Base-by-base conservation (phyloP, 2,113 vertebrate species). In the Micronycteris hirsuta region DNA sequence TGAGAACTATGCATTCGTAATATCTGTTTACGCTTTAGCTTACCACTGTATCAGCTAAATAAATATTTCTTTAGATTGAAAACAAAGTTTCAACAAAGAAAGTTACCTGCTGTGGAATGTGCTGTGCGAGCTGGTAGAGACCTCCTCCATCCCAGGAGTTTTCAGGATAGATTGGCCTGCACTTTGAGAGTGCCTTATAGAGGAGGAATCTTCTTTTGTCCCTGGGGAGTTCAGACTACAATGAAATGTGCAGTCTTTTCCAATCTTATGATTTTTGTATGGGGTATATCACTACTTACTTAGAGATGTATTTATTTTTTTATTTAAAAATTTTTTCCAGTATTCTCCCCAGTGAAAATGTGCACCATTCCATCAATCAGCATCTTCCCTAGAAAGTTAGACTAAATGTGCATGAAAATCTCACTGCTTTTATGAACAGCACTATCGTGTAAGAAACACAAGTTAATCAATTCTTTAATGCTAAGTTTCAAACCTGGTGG, bases 381-480 rank as follows among this genome's bases (percentile, higher is more conserved):
- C 17, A 65, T 26, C 33, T 20, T 54, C 13, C 71, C 7, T 56
- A 82, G 47, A 82, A 87, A n/a, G 0, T 82, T 91, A 45, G 19
- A 41, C 16, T 58, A 24, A 28, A 63, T 28, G 1, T 24, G 49
- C n/a, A 33, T 54, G 33, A 83, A 65, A 77, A 58, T 41, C 5
- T 10, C 52, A 38, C 13, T 70, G 56, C 0, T 80, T 91, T 86
- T 87, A 36, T 65, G 58, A 49, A 63, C 28, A 70, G 3, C 11
- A 31, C 12, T 65, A 9, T 45, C 11, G 43, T 33, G 4, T 58
- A 82, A 84, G 68, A 47, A 96, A 31, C 31, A 74, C 26, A 86
- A 89, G 13, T n/a, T 36, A 86, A 68, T 73, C 31, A 78, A 1
- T 49, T 73, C 7, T 93, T 92, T 92, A 45, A n/a, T 86, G 22